Base-by-base conservation (phyloP, 2,113 vertebrate species). In the Cottus gobio region DNA sequence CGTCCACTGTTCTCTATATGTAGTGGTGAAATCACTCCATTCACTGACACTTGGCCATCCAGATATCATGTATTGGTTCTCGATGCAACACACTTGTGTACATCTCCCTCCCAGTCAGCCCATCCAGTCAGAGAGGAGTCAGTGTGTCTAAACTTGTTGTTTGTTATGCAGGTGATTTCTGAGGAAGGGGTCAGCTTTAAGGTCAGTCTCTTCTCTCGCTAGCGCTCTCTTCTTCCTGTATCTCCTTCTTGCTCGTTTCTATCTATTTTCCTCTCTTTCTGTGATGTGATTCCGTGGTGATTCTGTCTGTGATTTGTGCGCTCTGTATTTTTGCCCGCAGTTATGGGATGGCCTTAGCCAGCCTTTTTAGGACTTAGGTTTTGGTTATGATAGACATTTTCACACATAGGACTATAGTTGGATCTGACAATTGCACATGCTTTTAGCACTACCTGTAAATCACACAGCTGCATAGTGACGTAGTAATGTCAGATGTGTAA, bases 151-250 rank as follows among this genome's bases (percentile, higher is more conserved):
- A 95, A 95, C 87, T 91, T 94, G 90, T 93, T 94, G 91, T 96
- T 93, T 96, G 94, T 95, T 94, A 94, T 91, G 79, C 95, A 96
- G 95, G 95, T 95, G 91, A 95, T 95, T 94, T 95, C 95, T 94
- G 94, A 96, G 94, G 95, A 96, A 95, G 95, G 92, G 91, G 94
- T 96, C 94, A 95, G 94, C 95, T 95, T 96, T 95, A 96, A 96
- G 95, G 95, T 96, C 93, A 96, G 95, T 96, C 79, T 94, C 82
- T 90, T 87, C 84, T 89, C 89, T 89, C 74, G 57, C 82, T 90
- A 69, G 81, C 79, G 87, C 75, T 80, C 42, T 74, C 62, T 36
- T 70, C 77, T 80, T 62, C 70, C 62, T 73, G 6, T 75, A 8
- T 62, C 48, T 36, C 48, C 63, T 42, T 75, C 68, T 81, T 67